Evolutionary conservation across 2,888 invertebrate genomes (phyloP).

Genomic region (Tridacna gigas): DNA sequence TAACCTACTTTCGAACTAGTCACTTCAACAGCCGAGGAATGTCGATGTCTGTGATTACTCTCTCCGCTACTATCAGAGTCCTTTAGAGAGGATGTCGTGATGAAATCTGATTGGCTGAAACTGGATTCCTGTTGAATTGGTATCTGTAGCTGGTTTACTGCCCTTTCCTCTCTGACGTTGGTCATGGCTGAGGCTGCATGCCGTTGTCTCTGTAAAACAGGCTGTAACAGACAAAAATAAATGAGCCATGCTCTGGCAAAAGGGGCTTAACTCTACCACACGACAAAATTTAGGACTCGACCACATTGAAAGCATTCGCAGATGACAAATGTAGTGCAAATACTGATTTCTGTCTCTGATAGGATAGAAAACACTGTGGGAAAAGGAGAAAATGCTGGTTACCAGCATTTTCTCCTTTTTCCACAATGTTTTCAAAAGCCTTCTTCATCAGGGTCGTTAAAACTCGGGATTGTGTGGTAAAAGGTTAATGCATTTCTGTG

Average conservation of each 20-base stretch:
- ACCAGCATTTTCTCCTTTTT: neutral
- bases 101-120: conserved; percentile 41
- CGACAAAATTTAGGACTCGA: neutral
- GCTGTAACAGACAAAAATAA: neutral
- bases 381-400: conserved; percentile 5
- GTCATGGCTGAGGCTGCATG: neutral
- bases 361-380: conserved; percentile 6
- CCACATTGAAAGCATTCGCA: neutral
- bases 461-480: neutral
- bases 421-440: neutral
- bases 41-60: conserved; percentile 7
- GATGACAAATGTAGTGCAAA: neutral
- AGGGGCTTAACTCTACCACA: neutral
- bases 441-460: neutral
- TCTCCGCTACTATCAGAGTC: conserved; percentile 20
- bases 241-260: no score
- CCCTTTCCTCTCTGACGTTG: neutral
- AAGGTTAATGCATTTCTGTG: neutral
- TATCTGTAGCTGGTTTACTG: neutral
- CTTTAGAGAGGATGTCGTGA: conserved; percentile 17
- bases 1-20: neutral
- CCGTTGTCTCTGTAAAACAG: neutral
- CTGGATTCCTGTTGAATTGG: conserved; percentile 15
- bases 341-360: no score
- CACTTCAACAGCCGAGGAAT: neutral